Percentiles rank a stretch among this genome's conserved stretches.
Evolutionary conservation across 2,797 vertebrate genomes (phyloP).

Genomic region (Premnoplex brunnescens): DNA sequence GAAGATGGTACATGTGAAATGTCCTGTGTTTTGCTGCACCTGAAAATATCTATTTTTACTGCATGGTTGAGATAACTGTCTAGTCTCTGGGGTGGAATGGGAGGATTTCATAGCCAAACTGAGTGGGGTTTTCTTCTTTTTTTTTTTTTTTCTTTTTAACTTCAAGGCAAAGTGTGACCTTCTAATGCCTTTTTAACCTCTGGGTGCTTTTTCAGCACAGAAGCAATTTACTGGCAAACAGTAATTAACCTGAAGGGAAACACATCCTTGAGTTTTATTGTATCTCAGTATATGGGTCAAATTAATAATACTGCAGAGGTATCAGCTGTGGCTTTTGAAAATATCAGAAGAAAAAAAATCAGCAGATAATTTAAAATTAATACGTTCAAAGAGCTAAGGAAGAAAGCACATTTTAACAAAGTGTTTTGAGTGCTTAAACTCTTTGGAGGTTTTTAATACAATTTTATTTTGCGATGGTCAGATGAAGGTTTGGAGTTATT

Average conservation of each 20-base stretch:
- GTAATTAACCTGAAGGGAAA: constrained; percentile 23
- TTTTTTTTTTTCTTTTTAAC: background rate
- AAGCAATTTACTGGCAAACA: background rate
- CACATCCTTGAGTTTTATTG: background rate
- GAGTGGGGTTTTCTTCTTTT: background rate
- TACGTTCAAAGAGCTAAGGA: background rate
- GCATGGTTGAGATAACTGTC: background rate
- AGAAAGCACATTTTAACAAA: background rate
- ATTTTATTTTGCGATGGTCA: background rate
- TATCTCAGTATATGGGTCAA: background rate
- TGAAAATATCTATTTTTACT: background rate
- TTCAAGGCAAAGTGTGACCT: background rate
- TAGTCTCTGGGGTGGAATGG: background rate
- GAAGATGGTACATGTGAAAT: background rate
- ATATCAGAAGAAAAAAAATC: background rate
- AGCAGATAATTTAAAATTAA: background rate
- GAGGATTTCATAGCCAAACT: background rate
- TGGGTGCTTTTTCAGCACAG: background rate
- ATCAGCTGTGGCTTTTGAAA: background rate
- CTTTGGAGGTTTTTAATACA: background rate
- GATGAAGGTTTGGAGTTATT: background rate
- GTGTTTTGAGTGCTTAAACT: background rate
- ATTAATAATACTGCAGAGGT: background rate
- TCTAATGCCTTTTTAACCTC: background rate
- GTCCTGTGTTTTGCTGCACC: rapidly evolving